Base-by-base conservation (phyloP, 2,113 vertebrate species). In the Tichodroma muraria region DNA sequence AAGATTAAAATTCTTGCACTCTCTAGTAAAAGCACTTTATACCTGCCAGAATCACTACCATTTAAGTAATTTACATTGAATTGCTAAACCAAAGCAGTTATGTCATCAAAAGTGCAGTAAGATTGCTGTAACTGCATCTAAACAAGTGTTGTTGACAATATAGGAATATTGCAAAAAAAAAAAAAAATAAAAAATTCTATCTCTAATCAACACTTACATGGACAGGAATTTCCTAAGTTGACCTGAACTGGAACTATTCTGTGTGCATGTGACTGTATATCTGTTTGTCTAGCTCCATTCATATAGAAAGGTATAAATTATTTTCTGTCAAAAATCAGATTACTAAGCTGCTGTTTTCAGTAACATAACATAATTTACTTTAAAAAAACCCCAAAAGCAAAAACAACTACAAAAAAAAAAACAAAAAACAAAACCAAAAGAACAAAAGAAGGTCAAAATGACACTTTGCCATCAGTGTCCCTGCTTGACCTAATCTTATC, bases 41-140 rank as follows among this genome's bases (percentile, higher is more conserved):
- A 91, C 24, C n/a, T 94, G 65, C 77, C 61, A 71, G 93, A 95
- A 27, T 40, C 38, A 38, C 64, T 86, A 9, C 30, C 76, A 65
- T 92, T 93, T 86, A 85, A 93, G 64, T 90, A 1, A 87, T 80
- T 89, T 94, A 84, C 61, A 77, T 52, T 63, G 44, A 40, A 31
- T 52, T 81, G 52, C 72, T 92, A 84, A 89, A 95, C 69, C 71
- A 65, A 96, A 76, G 84, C 22, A 82, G 44, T 94, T 93, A 91
- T 40, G 25, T 71, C 44, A 81, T 81, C 65, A 79, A 44, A 85
- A 89, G 31, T 52, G 80, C 53, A 15, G 35, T 52, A 44, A 60
- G 49, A 47, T 68, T 94, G 25, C 61, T 90, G 40, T 75, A 89
- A 49, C 24, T 86, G 35, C 72, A 37, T 78, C 82, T 90, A 71